Conservation (phyloP, 2,113 vertebrate species). For the Cyprinodon variegatus region DNA sequence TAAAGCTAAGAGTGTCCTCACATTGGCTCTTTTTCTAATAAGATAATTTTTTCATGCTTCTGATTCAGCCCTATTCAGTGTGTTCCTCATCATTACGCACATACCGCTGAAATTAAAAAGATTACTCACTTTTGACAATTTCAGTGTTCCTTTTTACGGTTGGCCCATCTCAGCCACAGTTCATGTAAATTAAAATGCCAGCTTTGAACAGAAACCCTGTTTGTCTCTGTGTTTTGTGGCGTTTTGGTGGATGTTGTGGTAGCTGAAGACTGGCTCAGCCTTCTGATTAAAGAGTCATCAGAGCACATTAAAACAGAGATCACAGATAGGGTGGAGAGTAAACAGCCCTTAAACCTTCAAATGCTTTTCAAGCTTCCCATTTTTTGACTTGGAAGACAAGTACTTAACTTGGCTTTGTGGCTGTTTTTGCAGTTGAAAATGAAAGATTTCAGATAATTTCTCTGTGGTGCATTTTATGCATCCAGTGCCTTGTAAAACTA, state of each 20-base stretch:
- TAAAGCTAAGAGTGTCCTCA: constrained; percentile 40
- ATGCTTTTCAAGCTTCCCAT: not conserved
- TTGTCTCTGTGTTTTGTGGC: constrained; percentile 15
- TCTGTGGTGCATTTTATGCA: not conserved
- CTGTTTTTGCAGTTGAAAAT: not conserved
- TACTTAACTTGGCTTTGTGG: not conserved
- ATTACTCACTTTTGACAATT: constrained; percentile 75
- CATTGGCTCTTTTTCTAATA: constrained; percentile 61
- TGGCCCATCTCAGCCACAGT: constrained; percentile 43
- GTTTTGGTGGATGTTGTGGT: not conserved
- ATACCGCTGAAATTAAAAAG: constrained; percentile 72
- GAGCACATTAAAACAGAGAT: constrained; percentile 3
- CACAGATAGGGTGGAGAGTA: not conserved
- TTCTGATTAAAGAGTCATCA: constrained; percentile 2
- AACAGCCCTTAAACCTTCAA: too few species aligned
- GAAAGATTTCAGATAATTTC: not conserved
- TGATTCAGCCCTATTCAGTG: constrained; percentile 52
- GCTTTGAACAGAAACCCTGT: constrained; percentile 13
- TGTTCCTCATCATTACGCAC: constrained; percentile 67
- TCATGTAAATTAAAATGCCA: constrained; percentile 40
- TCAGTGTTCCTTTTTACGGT: constrained; percentile 37
- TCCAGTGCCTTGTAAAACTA: not conserved
- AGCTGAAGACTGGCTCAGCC: constrained; percentile 5
- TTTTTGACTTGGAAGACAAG: not conserved
- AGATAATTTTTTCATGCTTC: constrained; percentile 64